Conservation (phyloP, 92 coral and sea anemone genomes). For the Umimayanthus chanpuru region DNA sequence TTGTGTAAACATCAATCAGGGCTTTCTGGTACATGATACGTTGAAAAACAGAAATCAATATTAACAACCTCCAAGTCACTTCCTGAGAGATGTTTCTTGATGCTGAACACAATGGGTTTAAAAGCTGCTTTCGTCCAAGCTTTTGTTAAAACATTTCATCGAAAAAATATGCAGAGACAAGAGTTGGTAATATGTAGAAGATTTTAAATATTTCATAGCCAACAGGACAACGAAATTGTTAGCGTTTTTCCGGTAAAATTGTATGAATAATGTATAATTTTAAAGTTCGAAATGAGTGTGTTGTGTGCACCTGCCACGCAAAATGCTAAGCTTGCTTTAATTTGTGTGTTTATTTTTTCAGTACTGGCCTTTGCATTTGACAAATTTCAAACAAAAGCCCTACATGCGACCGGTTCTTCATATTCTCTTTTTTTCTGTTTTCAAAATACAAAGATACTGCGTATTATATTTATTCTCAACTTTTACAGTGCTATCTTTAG, state of each 20-base stretch:
- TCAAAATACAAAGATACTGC: background rate
- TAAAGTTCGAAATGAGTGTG: background rate
- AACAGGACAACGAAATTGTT: background rate
- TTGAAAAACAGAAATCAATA: background rate
- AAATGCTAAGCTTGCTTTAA: background rate
- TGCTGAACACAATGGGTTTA: background rate
- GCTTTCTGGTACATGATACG: background rate
- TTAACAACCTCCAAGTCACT: constrained; percentile 16
- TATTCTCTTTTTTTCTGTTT: background rate
- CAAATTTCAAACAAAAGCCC: constrained; percentile 7
- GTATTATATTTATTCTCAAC: background rate
- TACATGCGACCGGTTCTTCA: background rate
- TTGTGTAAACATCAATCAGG: background rate
- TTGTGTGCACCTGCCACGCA: background rate
- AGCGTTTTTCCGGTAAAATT: background rate
- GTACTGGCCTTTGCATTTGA: background rate
- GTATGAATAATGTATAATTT: background rate
- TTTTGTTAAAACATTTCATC: background rate
- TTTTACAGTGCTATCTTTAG: background rate
- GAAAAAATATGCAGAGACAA: background rate
- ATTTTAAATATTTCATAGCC: background rate
- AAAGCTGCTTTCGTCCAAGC: background rate
- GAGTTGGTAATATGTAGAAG: background rate
- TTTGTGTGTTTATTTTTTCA: background rate
- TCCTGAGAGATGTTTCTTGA: constrained; percentile 11